A percentile compares a stretch with the other conserved stretches of the same genome.
phyloP scores from a whole-genome alignment of 2,888 invertebrate species.

The Morpho helenor region DNA sequence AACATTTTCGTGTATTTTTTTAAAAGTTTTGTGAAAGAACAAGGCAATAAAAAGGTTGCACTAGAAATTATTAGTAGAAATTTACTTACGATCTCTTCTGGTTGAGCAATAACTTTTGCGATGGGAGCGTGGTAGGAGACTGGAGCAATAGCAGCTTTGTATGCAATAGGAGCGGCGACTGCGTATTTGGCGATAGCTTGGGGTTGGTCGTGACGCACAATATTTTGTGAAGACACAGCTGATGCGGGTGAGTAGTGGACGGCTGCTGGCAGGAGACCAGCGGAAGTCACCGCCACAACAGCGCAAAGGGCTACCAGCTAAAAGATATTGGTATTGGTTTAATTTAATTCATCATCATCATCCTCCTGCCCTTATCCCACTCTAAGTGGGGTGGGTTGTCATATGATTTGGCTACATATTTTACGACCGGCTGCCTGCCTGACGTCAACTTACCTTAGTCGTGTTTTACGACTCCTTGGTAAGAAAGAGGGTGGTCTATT shows the following conservation, averaged over 20 bases:
- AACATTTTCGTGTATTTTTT: too few relatives aligned
- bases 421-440: too few relatives aligned
- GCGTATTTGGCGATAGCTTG: conserved; percentile 38
- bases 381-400: too few relatives aligned
- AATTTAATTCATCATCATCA: too few relatives aligned
- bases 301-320: conserved; percentile 60
- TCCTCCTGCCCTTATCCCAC: too few relatives aligned
- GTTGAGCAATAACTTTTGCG: conserved; percentile 34
- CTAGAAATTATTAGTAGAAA: not conserved
- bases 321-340: not conserved
- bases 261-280: conserved; percentile 54
- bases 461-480: too few relatives aligned
- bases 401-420: too few relatives aligned
- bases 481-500: too few relatives aligned
- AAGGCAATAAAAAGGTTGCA: not conserved
- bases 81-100: conserved; percentile 35
- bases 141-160: conserved; percentile 33
- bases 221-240: conserved; percentile 63
- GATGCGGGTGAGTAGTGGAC: conserved; percentile 44
- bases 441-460: too few relatives aligned
- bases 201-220: conserved; percentile 57
- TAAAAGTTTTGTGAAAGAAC: too few relatives aligned
- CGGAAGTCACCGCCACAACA: conserved; percentile 65
- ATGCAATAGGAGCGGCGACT: conserved; percentile 37
- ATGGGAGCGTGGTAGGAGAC: conserved; percentile 33